Percentiles rank a stretch among this genome's conserved stretches.
Conservation (phyloP, 2,113 vertebrate genomes). For the Dasyprocta punctata region DNA sequence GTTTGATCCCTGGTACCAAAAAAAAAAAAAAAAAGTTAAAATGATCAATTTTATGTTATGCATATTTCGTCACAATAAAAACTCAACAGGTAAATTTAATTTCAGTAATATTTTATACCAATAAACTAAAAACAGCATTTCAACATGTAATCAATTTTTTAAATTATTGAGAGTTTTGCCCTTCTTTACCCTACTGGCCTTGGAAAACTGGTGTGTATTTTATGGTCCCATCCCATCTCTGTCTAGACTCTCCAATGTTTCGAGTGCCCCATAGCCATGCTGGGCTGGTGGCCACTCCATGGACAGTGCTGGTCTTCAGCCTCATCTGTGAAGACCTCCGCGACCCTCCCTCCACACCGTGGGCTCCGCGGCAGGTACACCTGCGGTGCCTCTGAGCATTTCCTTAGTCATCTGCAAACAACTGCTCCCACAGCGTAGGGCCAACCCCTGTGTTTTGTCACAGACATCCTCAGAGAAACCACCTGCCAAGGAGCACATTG, state of each 20-base stretch:
- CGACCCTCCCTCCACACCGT: not conserved
- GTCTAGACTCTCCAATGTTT: not conserved
- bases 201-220: not conserved
- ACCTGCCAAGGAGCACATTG: not conserved
- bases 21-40: too few relatives aligned
- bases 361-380: not conserved
- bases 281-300: not conserved
- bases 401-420: not conserved
- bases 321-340: too few relatives aligned
- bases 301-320: not conserved
- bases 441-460: not conserved
- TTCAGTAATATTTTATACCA: constrained; percentile 20
- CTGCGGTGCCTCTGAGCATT: not conserved
- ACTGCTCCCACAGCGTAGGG: not conserved
- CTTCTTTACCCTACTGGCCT: not conserved
- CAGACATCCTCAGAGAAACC: not conserved
- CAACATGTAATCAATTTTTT: not conserved
- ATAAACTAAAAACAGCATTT: not conserved
- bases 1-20: too few relatives aligned
- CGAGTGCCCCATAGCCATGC: not conserved
- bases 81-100: not conserved
- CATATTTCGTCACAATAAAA: not conserved
- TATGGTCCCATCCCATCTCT: not conserved
- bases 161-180: not conserved
- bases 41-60: not conserved